phyloP scores from a whole-genome alignment of 2,888 invertebrate species.

The Anodontia alba region DNA sequence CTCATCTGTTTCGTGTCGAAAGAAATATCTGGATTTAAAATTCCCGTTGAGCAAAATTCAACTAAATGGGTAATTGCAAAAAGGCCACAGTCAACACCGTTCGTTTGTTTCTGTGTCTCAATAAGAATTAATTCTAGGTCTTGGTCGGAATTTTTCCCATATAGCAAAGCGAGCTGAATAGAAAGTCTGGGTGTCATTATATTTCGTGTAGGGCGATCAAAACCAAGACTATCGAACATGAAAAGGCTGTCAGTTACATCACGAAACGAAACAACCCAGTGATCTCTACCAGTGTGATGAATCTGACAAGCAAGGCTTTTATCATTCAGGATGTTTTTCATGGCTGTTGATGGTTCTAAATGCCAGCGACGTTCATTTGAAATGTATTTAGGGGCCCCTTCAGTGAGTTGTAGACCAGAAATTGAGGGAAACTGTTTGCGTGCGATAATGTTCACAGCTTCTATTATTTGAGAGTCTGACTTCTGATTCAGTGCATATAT shows the following conservation, averaged over 20 bases:
- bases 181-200: conserved; percentile 20
- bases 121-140: neutral
- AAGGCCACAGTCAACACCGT: conserved; percentile 21
- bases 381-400: neutral
- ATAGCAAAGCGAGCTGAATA: conserved; percentile 18
- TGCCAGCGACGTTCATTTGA: neutral
- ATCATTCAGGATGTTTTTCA: neutral
- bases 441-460: neutral
- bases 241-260: neutral
- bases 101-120: conserved; percentile 12
- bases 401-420: neutral
- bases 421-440: neutral
- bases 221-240: conserved; percentile 29
- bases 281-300: no score
- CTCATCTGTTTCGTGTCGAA: neutral
- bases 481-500: neutral
- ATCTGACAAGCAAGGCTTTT: conserved; percentile 21
- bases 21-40: neutral
- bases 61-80: conserved; percentile 18
- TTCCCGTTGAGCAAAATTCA: neutral
- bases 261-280: conserved; percentile 21
- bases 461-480: neutral
- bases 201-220: neutral
- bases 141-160: conserved; percentile 9
- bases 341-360: neutral